Conservation (phyloP, 2,113 vertebrate genomes). For the Maccullochella peelii region DNA sequence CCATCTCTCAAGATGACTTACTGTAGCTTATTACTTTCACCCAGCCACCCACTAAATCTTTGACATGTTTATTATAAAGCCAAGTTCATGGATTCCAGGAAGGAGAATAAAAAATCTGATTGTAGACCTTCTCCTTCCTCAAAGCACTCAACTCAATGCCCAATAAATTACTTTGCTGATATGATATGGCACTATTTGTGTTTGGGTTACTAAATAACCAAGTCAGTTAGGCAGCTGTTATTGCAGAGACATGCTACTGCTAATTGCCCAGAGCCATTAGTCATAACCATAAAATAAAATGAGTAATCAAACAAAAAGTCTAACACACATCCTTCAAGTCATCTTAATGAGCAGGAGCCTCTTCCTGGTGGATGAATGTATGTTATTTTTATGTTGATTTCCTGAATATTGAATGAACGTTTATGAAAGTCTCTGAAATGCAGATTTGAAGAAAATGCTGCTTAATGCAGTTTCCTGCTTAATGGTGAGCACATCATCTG, state of each 20-base stretch:
- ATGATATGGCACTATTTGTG: constrained; percentile 71
- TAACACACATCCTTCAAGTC: constrained; percentile 8
- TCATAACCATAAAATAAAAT: constrained; percentile 49
- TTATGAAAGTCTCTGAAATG: not conserved
- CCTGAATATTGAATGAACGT: constrained; percentile 8
- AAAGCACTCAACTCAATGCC: constrained; percentile 22
- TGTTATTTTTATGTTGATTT: constrained; percentile 32
- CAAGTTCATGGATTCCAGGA: constrained; percentile 40
- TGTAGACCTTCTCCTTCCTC: constrained; percentile 39
- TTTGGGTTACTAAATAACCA: constrained; percentile 76
- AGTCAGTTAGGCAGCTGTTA: constrained; percentile 44
- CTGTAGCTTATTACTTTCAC: not conserved
- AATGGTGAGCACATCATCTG: not conserved
- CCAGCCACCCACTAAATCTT: constrained; percentile 15
- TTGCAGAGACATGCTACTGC: constrained; percentile 18
- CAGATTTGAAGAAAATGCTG: not conserved
- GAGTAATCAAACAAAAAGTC: constrained; percentile 35
- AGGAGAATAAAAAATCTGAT: constrained; percentile 39
- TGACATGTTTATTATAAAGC: constrained; percentile 30
- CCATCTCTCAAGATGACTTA: constrained; percentile 6
- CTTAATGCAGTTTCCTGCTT: not conserved
- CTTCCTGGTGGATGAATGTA: not conserved
- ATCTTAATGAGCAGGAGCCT: constrained; percentile 16
- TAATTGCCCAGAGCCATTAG: constrained; percentile 47
- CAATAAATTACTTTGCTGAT: constrained; percentile 70